Base-by-base conservation (phyloP, 2,113 vertebrate genomes). In the Silurus meridionalis region DNA sequence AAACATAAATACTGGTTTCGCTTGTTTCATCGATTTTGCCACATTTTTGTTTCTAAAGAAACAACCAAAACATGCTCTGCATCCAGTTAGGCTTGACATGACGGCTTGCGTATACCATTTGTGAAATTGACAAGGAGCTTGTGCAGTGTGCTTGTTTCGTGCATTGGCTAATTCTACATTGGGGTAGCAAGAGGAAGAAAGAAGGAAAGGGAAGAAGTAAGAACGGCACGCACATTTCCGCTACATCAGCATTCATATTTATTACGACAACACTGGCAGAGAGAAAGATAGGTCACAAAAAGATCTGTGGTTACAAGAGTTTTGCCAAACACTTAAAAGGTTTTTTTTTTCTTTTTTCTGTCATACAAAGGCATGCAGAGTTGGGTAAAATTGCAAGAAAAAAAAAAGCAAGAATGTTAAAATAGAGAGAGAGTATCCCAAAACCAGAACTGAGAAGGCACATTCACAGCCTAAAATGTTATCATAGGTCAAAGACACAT, bases 181-280 rank as follows among this genome's bases (percentile, higher is more conserved):
- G 52, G 37, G 57, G 37, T 60, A 63, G 82, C 63, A 83, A 79
- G 86, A 84, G 13, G 53, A 78, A 84, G 53, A 67, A 84, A 71
- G 14, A 50, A 66, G 55, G 64, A 72, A 83, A 46, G 25, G 28
- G 93, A 78, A 86, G 84, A 89, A 89, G 88, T 81, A 87, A 82
- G 75, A 89, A 95, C 96, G 95, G 94, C 96, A 96, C 91, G 90
- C 94, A 92, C 1, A 37, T 97, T 96, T 96, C 95, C 96, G 97
- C 97, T 97, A 97, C 96, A 97, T 96, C 96, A 98, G 97, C 95
- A 93, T 96, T 96, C 93, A 97, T 95, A 97, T 99, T 99, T 98
- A 98, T 99, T 99, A 97, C 96, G 94, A 97, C 96, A 97, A 96
- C 95, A 98, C 95, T 95, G 97, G 96, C 96, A 96, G 92, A 91